Evolutionary conservation across 2,113 vertebrate species (phyloP).

Genomic region (Hipposideros armiger): DNA sequence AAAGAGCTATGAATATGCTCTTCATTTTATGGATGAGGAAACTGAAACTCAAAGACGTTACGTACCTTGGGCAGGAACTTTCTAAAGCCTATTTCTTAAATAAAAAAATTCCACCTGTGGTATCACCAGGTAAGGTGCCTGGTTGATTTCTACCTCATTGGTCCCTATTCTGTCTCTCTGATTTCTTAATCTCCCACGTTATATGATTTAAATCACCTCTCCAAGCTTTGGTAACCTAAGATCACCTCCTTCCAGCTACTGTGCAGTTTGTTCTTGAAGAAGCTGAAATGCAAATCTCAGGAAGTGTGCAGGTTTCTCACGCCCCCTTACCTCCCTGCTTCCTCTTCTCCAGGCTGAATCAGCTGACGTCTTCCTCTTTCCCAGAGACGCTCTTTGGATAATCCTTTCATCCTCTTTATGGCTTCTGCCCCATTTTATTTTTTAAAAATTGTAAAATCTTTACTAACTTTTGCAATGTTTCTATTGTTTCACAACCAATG

Average conservation of each 20-base stretch:
- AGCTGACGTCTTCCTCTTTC: background rate
- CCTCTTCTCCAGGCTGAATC: background rate
- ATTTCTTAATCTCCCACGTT: background rate
- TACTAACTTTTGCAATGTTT: constrained; percentile 53
- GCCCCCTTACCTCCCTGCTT: too few species aligned
- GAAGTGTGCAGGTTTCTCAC: background rate
- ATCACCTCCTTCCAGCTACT: background rate
- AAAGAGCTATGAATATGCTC: background rate
- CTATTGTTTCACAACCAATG: background rate
- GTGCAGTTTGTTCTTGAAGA: background rate
- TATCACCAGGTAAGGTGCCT: background rate
- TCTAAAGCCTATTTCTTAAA: background rate
- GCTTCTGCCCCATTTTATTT: background rate
- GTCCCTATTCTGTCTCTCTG: background rate
- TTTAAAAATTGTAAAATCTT: background rate
- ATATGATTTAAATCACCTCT: background rate
- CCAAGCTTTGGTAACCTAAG: background rate
- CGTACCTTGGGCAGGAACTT: background rate
- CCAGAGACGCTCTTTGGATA: background rate
- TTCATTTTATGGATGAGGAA: constrained; percentile 65
- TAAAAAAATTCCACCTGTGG: background rate
- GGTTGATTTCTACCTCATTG: background rate
- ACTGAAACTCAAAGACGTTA: background rate
- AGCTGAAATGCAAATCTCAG: background rate
- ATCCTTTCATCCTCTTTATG: background rate